Base-by-base conservation (phyloP, 1,140 invertebrate species). In the Drosophila nasuta region DNA sequence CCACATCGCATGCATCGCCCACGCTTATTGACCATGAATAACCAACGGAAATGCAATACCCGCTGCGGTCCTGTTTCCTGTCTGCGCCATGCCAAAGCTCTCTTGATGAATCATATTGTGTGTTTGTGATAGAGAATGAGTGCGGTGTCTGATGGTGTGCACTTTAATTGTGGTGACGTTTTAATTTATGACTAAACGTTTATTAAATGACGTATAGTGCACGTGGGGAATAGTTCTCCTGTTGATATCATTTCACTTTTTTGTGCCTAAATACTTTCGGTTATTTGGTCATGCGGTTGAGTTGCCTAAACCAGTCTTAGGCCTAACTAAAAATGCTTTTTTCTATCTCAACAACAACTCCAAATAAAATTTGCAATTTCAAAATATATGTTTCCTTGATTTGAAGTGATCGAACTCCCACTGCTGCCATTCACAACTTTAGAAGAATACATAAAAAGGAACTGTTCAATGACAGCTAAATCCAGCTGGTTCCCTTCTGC, bases 1-100 rank as follows among this genome's bases (percentile, higher is more conserved):
- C 56, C 54, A 25, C 65, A 56, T 56, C 5, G 41, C 48, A 77
- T 74, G 15, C 45, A 48, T 3, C 20, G 20, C 58, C 58, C 62
- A 67, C 72, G 72, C 68, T 77, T 67, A 88, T 77, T 83, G 82
- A 80, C 83, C 77, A 80, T 87, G 82, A 88, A 87, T 80, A 88
- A 65, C 65, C 68, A 80, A 67, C 80, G 77, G 83, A 88, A 82
- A 82, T 80, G 79, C 82, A 88, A 72, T 75, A 63, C 68, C 76
- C 65, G 77, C 59, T 60, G 68, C 13, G 76, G 71, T 82, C 38
- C 59, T 59, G 56, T 69, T 75, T 77, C 64, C 71, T 69, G 72
- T 48, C 46, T 13, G 11, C 41, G 1, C 30, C 41, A 7, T 2
- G 13, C 28, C n/a, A 2, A 35, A 15, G 8, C n/a, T 5, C 3